These are phyloP conservation scores for Dryoscopus gambensis DNA, from an alignment of 2,113 vertebrate genomes.

Conservation along the genomic window DNA sequence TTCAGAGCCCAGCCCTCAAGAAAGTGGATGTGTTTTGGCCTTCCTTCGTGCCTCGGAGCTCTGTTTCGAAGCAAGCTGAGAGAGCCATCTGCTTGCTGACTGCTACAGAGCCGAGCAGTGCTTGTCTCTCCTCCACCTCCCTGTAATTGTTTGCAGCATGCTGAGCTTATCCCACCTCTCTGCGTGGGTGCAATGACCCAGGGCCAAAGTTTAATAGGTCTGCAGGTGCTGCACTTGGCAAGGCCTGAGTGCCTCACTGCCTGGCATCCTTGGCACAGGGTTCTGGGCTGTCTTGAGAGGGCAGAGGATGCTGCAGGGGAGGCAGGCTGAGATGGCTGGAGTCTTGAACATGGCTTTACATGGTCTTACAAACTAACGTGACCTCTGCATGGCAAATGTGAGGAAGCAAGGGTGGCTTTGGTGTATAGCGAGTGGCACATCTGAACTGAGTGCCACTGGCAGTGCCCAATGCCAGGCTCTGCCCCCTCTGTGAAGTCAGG, in stretches of 20 bases:
- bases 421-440: fast-evolving
- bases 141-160: neutral
- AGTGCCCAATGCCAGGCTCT: neutral
- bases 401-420: neutral
- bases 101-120: neutral
- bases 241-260: neutral
- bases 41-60: neutral
- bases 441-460: fast-evolving
- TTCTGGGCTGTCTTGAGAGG: neutral
- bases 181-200: neutral
- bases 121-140: neutral
- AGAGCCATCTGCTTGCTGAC: slow-evolving; percentile 53
- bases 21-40: neutral
- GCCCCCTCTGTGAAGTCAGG: neutral
- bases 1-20: neutral
- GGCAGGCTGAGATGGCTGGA: neutral
- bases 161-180: neutral
- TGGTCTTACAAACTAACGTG: neutral
- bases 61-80: slow-evolving; percentile 16
- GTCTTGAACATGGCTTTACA: neutral
- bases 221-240: neutral
- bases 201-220: neutral
- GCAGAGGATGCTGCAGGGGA: neutral
- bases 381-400: neutral
- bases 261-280: fast-evolving